A percentile compares a stretch with the other conserved stretches of the same genome.
Conservation (phyloP, 2,888 invertebrate genomes). For the Archips xylosteana region DNA sequence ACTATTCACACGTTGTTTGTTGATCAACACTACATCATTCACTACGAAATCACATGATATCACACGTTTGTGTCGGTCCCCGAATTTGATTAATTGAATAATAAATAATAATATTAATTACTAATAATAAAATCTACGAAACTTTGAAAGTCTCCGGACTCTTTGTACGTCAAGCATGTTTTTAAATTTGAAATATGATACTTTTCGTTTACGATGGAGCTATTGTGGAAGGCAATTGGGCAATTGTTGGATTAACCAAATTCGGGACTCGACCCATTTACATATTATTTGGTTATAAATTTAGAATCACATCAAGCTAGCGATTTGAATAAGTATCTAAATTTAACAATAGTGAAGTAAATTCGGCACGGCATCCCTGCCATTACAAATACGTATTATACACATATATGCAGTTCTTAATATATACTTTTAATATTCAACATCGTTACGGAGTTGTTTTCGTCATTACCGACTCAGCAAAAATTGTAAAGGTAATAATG, state of each 20-base stretch:
- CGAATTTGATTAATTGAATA: background rate
- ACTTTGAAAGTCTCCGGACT: background rate
- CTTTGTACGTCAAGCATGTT: background rate
- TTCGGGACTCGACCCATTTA: background rate
- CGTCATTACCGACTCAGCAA: too few species aligned
- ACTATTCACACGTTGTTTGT: background rate
- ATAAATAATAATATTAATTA: background rate
- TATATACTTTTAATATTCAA: too few species aligned
- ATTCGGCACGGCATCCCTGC: background rate
- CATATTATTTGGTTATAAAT: slow-evolving; percentile 9
- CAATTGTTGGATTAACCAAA: background rate
- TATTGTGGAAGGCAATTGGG: background rate
- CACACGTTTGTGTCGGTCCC: slow-evolving; percentile 17
- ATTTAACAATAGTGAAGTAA: background rate
- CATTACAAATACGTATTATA: background rate
- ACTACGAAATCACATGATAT: slow-evolving; percentile 37
- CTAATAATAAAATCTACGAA: background rate
- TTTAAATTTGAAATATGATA: background rate
- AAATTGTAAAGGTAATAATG: too few species aligned
- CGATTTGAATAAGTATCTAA: slow-evolving; percentile 9
- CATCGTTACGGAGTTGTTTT: too few species aligned
- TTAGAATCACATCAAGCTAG: slow-evolving; percentile 30
- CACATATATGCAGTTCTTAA: too few species aligned
- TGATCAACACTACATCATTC: slow-evolving; percentile 2
- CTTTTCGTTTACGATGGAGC: background rate